Base-by-base conservation (phyloP, 2,113 vertebrate genomes). In the Onychorhynchus coronatus region DNA sequence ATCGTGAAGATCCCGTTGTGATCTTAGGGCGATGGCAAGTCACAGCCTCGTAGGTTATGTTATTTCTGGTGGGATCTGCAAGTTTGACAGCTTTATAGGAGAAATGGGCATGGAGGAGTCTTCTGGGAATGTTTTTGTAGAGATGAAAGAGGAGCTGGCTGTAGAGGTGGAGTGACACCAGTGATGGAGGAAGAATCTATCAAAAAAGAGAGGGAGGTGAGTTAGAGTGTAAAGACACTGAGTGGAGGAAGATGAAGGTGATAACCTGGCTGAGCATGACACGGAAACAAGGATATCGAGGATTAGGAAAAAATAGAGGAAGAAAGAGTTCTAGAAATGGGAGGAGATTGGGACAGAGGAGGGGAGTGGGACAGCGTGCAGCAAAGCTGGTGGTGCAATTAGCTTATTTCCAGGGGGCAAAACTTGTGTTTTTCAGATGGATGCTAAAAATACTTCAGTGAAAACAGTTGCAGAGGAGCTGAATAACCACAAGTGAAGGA, bases 361-460 rank as follows among this genome's bases (percentile, higher is more conserved):
- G 19, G 49, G 76, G 66, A 83, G 55, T 25, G 55, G 61, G 53
- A 74, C 20, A 20, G 49, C 0, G 3, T 68, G 79, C n/a, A 92
- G 47, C 23, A 78, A 75, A 91, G 76, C 72, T 92, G 94, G 6
- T 72, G 62, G 72, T 82, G 76, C 47, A 75, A 24, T 93, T 85
- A 84, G 58, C 73, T 82, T 74, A 49, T 79, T 93, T 92, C 66
- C 88, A 93, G 82, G 42, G 44, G 71, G 58, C 75, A 96, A 89
- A 95, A 49, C 25, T 5, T 59, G 67, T 49, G 23, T 92, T 85
- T 89, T 96, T 94, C 85, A 92, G 68, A 79, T 35, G 49, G n/a
- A 37, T 93, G 84, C 68, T 93, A 94, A 95, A 95, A 96, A 95
- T 93, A 94, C n/a, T 84, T 72, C 28, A 24, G 49, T 65, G 82